These are phyloP conservation scores for Diacarnus erythraeanus DNA, from an alignment of 37 sponge, comb jelly and placozoan genomes.

Conservation along the genomic window DNA sequence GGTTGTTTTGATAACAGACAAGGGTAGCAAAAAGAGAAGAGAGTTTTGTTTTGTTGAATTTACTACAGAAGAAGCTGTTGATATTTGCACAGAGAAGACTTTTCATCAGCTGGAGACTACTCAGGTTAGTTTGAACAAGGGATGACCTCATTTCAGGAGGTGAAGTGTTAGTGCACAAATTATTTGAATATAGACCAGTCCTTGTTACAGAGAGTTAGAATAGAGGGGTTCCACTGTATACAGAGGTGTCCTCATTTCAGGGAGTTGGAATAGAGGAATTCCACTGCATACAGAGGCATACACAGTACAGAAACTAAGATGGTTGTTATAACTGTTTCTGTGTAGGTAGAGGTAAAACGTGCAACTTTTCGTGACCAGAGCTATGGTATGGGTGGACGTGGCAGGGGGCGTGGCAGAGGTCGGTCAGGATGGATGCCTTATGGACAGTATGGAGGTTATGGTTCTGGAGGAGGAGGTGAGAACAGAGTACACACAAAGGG, in stretches of 20 bases:
- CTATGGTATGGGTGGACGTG: constrained; percentile 11
- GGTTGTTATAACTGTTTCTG: no score
- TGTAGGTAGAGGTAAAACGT: constrained; percentile 75
- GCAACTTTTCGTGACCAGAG: constrained; percentile 67
- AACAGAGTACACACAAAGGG: no score
- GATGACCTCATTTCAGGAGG: no score
- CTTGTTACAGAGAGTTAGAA: no score
- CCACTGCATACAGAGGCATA: no score
- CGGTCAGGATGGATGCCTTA: constrained; percentile 7
- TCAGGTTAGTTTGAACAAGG: no score
- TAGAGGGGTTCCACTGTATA: no score
- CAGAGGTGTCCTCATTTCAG: no score
- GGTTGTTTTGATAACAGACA: constrained; percentile 74
- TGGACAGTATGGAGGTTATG: constrained; percentile 1
- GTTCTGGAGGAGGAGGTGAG: constrained; percentile 1
- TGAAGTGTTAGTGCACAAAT: no score
- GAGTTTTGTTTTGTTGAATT: constrained; percentile 78
- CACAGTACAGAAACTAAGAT: no score
- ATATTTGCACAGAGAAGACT: constrained; percentile 35
- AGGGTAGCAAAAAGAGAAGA: constrained; percentile 40
- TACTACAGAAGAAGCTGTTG: constrained; percentile 54
- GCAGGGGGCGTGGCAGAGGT: constrained; percentile 18
- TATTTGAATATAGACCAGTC: no score
- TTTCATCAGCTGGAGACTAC: constrained; percentile 44
- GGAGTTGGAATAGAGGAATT: no score